Evolutionary conservation across 2,113 vertebrate genomes (phyloP).

Genomic region (Cinclus mexicanus): DNA sequence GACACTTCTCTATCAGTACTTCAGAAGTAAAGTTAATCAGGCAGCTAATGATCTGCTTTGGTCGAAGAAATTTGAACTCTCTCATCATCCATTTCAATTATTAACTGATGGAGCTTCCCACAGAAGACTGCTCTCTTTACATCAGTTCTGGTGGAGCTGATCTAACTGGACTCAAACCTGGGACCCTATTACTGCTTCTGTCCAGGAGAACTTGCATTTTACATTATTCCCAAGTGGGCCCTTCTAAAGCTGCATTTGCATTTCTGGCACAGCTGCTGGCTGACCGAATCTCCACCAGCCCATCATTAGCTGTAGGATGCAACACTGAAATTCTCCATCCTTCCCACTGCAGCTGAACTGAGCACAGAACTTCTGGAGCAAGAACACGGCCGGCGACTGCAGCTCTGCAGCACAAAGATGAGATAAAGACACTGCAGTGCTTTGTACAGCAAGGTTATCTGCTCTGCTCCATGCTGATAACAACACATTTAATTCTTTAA

Average conservation of each 20-base stretch:
- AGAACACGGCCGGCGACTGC: neutral
- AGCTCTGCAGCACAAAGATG: neutral
- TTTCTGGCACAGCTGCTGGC: neutral
- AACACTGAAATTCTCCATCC: neutral
- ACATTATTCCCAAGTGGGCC: neutral
- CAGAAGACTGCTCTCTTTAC: neutral
- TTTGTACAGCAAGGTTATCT: neutral
- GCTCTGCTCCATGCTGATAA: neutral
- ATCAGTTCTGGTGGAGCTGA: neutral
- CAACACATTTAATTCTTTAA: neutral
- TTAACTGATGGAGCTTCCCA: neutral
- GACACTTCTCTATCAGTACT: neutral
- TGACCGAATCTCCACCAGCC: neutral
- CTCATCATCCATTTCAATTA: neutral
- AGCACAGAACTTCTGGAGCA: neutral
- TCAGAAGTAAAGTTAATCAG: neutral
- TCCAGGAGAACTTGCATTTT: neutral
- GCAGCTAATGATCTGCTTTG: neutral
- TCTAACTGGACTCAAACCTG: neutral
- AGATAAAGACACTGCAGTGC: neutral
- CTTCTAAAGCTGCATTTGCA: neutral
- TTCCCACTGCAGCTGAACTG: neutral
- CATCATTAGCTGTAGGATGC: neutral
- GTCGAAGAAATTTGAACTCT: neutral
- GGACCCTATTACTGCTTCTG: neutral